Percentiles rank a stretch among this genome's conserved stretches.
Conservation (phyloP, 2,797 vertebrate species). For the Falco naumanni region DNA sequence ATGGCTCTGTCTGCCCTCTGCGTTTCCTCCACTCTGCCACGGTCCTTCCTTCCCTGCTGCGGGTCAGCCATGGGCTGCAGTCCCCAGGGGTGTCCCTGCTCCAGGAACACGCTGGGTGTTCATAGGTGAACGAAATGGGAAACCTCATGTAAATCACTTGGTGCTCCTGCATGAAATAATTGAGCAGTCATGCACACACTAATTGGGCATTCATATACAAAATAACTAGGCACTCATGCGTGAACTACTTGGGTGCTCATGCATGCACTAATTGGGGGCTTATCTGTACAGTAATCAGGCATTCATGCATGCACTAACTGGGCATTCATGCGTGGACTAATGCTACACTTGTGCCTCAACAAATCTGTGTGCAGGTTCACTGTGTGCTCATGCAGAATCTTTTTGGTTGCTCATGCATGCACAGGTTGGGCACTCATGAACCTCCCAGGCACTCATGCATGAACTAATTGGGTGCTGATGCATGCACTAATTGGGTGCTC, state of each 20-base stretch:
- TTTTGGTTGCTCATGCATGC: fast-evolving
- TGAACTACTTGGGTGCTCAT: background rate
- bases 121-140: background rate
- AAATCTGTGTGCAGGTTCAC: background rate
- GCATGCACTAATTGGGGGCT: background rate
- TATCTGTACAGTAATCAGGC: background rate
- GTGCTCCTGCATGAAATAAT: background rate
- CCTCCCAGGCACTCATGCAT: background rate
- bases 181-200: background rate
- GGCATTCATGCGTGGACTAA: background rate
- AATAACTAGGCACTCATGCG: background rate
- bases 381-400: background rate
- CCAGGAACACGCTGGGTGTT: background rate
- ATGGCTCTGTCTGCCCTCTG: fast-evolving
- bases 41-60: background rate
- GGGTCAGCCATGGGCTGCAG: background rate
- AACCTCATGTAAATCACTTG: background rate
- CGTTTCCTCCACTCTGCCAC: background rate
- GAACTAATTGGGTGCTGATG: background rate
- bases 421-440: background rate
- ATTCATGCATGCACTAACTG: background rate
- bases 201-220: background rate
- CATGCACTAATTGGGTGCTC: too few species aligned
- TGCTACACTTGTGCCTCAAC: background rate
- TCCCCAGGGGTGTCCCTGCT: background rate